phyloP scores from a whole-genome alignment of 2,113 vertebrate species.

The Willisornis vidua region DNA sequence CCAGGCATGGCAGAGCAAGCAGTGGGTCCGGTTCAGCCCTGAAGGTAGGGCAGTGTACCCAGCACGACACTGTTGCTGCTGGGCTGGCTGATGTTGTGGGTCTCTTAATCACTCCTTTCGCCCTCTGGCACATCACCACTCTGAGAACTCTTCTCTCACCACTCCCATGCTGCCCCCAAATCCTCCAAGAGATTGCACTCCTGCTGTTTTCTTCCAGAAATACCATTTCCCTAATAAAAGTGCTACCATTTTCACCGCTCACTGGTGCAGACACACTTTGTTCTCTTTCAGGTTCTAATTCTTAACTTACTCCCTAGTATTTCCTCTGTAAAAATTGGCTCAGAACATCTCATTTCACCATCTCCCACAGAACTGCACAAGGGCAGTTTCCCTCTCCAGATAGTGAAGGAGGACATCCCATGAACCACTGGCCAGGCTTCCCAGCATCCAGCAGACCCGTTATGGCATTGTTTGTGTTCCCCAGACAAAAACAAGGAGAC shows the following conservation, averaged over 20 bases:
- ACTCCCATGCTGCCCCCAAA: neutral
- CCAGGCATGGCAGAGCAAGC: neutral
- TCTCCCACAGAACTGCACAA: neutral
- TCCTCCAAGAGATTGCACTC: neutral
- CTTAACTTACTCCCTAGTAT: neutral
- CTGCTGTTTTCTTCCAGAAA: neutral
- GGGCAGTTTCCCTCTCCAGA: neutral
- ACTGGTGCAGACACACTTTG: neutral
- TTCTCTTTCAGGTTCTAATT: slow-evolving; percentile 19
- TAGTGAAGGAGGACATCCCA: neutral
- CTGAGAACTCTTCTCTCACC: neutral
- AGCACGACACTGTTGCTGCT: fast-evolving
- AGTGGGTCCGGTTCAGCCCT: fast-evolving
- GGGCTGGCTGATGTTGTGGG: neutral
- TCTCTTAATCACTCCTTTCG: neutral
- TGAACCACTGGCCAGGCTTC: neutral
- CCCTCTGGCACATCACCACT: fast-evolving
- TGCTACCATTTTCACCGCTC: slow-evolving; percentile 4
- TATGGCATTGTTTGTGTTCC: neutral
- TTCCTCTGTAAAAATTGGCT: neutral
- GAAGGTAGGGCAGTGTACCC: neutral
- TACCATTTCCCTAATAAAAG: neutral
- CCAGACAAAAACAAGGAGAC: neutral
- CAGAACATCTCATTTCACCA: neutral
- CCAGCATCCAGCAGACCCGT: neutral